Evolutionary conservation across 2,113 vertebrate species (phyloP).

Genomic region (Acrocephalus kingi): DNA sequence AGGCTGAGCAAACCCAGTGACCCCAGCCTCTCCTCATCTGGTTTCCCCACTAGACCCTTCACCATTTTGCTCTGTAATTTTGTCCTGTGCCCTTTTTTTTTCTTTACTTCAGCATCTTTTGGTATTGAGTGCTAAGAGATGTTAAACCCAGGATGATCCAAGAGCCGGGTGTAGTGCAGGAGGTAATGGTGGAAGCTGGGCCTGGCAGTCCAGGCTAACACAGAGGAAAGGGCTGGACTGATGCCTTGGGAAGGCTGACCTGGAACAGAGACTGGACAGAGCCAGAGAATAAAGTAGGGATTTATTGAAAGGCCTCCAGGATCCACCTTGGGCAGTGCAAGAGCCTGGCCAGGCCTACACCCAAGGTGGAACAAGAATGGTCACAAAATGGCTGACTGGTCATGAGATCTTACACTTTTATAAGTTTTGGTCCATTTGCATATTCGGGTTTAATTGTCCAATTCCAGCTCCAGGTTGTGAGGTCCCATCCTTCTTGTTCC

Average conservation of each 20-base stretch:
- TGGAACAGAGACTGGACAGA: background rate
- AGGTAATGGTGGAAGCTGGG: background rate
- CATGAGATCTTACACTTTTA: no score
- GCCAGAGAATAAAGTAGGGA: background rate
- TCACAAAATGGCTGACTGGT: no score
- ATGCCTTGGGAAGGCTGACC: background rate
- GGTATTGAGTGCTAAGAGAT: background rate
- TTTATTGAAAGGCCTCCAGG: background rate
- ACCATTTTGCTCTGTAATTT: background rate
- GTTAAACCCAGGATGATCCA: background rate
- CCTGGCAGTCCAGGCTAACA: background rate
- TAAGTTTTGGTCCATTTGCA: no score
- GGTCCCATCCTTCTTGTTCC: no score
- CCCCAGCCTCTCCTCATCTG: background rate
- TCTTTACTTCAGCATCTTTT: background rate
- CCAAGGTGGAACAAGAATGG: no score
- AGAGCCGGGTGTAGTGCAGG: background rate
- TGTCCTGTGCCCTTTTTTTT: background rate
- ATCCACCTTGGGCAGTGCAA: background rate
- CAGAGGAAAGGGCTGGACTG: background rate
- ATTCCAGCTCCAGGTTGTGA: no score
- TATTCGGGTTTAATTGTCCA: no score
- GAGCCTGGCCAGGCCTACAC: no score
- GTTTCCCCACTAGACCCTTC: background rate
- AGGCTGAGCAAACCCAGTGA: background rate